Conservation (phyloP, 2,797 vertebrate species). For the Helicolenus hilgendorfi region DNA sequence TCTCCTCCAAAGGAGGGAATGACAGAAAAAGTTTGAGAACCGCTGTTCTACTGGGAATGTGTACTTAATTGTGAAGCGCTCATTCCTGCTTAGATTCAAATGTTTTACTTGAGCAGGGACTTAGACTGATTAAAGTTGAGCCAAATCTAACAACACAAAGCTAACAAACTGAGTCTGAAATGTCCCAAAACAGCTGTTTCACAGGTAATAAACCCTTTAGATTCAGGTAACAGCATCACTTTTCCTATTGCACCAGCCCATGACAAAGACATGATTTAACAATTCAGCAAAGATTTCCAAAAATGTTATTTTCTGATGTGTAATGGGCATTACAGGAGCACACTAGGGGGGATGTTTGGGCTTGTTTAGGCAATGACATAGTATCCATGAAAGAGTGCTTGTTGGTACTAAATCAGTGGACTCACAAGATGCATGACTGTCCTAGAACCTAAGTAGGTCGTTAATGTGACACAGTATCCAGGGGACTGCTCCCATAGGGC, state of each 20-base stretch:
- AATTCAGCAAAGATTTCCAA: not conserved
- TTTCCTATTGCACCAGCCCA: not conserved
- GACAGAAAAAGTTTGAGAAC: not conserved
- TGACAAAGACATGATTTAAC: not conserved
- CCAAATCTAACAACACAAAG: not conserved
- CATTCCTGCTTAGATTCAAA: not conserved
- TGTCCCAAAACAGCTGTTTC: not conserved
- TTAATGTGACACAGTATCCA: conserved; percentile 60
- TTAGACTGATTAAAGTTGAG: not conserved
- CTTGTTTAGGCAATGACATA: conserved; percentile 1
- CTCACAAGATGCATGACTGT: conserved; percentile 46
- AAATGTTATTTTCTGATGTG: not conserved
- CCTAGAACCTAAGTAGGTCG: conserved; percentile 41
- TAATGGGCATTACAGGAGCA: not conserved
- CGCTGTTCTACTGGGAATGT: no score
- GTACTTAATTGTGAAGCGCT: no score
- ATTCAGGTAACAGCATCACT: not conserved
- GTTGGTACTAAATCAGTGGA: not conserved
- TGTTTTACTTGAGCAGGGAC: not conserved
- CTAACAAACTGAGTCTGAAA: not conserved
- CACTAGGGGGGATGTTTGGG: not conserved
- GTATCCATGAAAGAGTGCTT: not conserved
- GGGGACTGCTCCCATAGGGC: conserved; percentile 29
- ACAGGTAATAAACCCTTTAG: not conserved
- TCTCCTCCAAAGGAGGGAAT: not conserved